Evolutionary conservation across 2,113 vertebrate genomes (phyloP), one percentile per base, ranked within the genome.

Genomic region (Podarcis cretensis): DNA sequence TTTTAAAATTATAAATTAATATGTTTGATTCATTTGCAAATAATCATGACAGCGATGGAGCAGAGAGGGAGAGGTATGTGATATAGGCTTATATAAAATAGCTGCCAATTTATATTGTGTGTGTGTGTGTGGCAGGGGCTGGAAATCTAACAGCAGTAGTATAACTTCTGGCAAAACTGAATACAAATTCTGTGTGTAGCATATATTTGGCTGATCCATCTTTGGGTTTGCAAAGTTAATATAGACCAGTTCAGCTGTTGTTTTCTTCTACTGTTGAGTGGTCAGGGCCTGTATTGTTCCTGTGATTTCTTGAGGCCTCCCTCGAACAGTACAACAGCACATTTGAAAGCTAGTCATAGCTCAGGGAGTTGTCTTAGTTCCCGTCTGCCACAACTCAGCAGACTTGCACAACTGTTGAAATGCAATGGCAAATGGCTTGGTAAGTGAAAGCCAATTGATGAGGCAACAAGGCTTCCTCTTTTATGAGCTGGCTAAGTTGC

Each of bases 381-480:
- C 32, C 35, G 9, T 63, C 48, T 85, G 21, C 48, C 59, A 71
- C 81, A 40, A 82, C 23, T 40, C 35, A 63, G 75, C 16, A 86
- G 75, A 27, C 30, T 87, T 87, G 18, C 37, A 80, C 85, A 79
- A 87, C 71, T 25, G 3, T n/a, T 73, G 12, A 66, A 66, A 40
- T 43, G 30, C 30, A 48, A 20, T 88, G 30, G 30, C 73, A 76
- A 25, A 20, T 35, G 40, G 43, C 57, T 83, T 27, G 57, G 1
- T 77, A 83, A 88, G 54, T 83, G 71, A 37, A 88, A 83, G 81
- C 54, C 59, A 65, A 16, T 20, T 88, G 57, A 66, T 82, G 86
- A 82, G 79, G 79, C 54, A 75, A 82, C 8, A 74, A 88, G 68
- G 57, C 78, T 87, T 87, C 48, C 69, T 25, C 48, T 88, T 82